These are phyloP conservation scores for Rosalia funebris DNA, from an alignment of 2,888 invertebrate genomes.

Conservation along the genomic window DNA sequence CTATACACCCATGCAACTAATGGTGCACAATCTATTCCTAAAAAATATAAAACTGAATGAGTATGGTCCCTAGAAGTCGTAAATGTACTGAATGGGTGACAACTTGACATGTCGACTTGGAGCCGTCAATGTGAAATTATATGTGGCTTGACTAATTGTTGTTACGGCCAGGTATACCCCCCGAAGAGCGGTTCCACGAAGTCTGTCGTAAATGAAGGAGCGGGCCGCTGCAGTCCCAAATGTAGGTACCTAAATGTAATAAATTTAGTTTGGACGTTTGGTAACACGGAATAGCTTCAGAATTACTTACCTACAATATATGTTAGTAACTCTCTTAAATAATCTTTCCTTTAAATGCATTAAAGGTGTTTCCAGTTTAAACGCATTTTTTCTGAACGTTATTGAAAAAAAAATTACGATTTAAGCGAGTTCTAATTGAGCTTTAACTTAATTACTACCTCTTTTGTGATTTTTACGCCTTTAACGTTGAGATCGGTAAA, in stretches of 20 bases:
- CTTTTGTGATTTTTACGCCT: no score
- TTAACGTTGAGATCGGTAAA: no score
- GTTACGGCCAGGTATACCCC: slow-evolving; percentile 52
- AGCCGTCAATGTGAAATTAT: slow-evolving; percentile 55
- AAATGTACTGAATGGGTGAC: slow-evolving; percentile 55
- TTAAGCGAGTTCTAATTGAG: no score
- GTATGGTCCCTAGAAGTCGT: slow-evolving; percentile 54
- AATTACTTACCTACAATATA: slow-evolving; percentile 6
- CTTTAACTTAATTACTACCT: no score
- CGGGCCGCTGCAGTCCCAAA: slow-evolving; percentile 33
- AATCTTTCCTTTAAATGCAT: no score
- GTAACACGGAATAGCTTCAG: slow-evolving; percentile 5
- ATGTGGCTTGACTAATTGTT: slow-evolving; percentile 51
- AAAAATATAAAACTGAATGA: slow-evolving; percentile 28
- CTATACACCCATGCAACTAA: slow-evolving; percentile 18
- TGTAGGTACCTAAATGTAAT: slow-evolving; percentile 28
- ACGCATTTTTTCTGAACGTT: no score
- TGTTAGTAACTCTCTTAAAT: no score
- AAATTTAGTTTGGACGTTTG: slow-evolving; percentile 23
- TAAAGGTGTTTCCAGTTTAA: no score
- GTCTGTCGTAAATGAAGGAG: slow-evolving; percentile 56
- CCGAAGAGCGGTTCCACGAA: slow-evolving; percentile 59
- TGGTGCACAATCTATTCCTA: slow-evolving; percentile 32
- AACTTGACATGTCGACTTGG: slow-evolving; percentile 55
- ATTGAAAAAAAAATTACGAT: no score